Percentiles rank a stretch among this genome's conserved stretches.
phyloP scores from a whole-genome alignment of 2,113 vertebrate species.

The Melierax canorus region DNA sequence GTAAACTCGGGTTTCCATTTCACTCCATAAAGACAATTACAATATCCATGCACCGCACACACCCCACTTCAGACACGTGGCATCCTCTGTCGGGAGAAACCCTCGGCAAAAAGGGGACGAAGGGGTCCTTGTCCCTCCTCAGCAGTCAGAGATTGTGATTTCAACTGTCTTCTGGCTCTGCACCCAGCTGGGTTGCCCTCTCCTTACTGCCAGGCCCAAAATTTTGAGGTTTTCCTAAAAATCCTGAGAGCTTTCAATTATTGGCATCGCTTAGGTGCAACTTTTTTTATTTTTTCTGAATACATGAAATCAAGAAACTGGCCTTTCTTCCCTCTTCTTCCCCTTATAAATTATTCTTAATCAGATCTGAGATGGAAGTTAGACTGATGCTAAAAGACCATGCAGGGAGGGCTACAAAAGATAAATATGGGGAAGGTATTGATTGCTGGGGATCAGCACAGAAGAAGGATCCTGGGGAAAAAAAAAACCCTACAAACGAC shows the following conservation, averaged over 20 bases:
- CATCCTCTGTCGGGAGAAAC: not conserved
- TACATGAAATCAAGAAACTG: not conserved
- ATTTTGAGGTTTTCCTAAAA: not conserved
- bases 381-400: not conserved
- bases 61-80: fast-evolving
- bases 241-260: not conserved
- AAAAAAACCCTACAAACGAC: not conserved
- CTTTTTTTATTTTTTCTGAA: not conserved
- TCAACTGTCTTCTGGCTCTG: not conserved
- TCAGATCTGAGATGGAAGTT: not conserved
- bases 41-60: no score
- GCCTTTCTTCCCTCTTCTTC: not conserved
- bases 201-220: not conserved
- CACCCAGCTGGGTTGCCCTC: not conserved
- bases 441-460: not conserved
- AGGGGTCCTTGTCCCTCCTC: not conserved
- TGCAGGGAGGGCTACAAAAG: not conserved
- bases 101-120: fast-evolving
- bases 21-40: not conserved
- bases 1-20: not conserved
- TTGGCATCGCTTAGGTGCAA: fast-evolving
- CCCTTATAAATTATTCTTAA: not conserved
- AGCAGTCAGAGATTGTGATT: not conserved
- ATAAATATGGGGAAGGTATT: not conserved
- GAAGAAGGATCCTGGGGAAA: not conserved